These are phyloP conservation scores for Anniella stebbinsi DNA, from an alignment of 2,797 vertebrate species.

Conservation along the genomic window DNA sequence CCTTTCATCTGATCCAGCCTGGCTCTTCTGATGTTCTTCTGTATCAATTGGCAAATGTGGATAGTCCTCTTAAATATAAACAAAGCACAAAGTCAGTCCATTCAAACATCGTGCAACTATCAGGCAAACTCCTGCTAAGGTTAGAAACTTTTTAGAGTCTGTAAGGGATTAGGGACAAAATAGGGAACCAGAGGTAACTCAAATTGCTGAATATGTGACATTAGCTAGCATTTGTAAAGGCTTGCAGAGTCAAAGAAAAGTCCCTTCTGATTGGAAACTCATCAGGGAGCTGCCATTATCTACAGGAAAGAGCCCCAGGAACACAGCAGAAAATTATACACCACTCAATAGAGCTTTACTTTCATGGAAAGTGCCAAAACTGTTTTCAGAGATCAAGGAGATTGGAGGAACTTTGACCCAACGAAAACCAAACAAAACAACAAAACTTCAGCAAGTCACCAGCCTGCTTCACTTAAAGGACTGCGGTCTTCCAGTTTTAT, in stretches of 20 bases:
- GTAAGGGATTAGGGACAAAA: constrained; percentile 17
- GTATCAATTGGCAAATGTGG: neutral
- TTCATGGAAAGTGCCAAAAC: neutral
- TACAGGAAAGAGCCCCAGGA: constrained; percentile 15
- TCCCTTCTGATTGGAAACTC: constrained; percentile 7
- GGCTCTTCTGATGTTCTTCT: neutral
- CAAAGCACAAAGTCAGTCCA: neutral
- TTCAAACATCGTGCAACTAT: neutral
- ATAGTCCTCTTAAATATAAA: constrained; percentile 21
- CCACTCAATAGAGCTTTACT: constrained; percentile 14
- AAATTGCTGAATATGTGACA: constrained; percentile 38
- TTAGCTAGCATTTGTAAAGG: constrained; percentile 27
- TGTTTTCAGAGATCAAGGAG: constrained; percentile 26
- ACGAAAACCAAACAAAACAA: neutral
- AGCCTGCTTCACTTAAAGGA: neutral
- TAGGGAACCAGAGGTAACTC: neutral
- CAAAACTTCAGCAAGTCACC: neutral
- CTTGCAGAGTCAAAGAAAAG: constrained; percentile 32
- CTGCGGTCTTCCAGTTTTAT: neutral
- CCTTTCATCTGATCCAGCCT: too few relatives aligned
- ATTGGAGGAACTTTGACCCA: constrained; percentile 18
- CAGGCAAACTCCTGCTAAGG: neutral
- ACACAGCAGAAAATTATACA: constrained; percentile 21
- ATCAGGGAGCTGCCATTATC: constrained; percentile 14
- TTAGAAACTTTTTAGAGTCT: neutral